Evolutionary conservation across 2,888 invertebrate genomes (phyloP), one percentile per base, ranked within the genome.

Genomic region (Drosophila koepferae): DNA sequence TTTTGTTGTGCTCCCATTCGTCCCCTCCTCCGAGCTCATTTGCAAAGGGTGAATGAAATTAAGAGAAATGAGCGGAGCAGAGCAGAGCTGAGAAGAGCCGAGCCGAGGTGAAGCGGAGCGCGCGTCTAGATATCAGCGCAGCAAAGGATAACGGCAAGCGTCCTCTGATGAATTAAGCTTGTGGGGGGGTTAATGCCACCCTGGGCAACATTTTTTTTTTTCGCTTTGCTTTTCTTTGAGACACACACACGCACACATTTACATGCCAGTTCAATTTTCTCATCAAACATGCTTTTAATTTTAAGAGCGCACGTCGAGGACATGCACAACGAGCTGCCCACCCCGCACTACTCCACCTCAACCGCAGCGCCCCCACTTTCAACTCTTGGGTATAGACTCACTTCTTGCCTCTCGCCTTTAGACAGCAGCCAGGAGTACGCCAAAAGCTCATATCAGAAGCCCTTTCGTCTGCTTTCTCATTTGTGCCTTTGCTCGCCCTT

Each of bases 31-130:
- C 59, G 46, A 63, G 85, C 90, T 87, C 90, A 87, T 89, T 90
- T 88, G 91, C 90, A 88, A 88, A 88, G 87, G 87, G 87, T 88
- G 87, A 88, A 90, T 84, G 90, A 87, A 89, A 85, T 89, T 87
- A 77, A 78, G 80, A 74, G 74, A 86, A 86, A 86, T 73, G 86
- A 74, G 68, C 62, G 59, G 62, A 67, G 53, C 58, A 41, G 44
- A 34, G 46, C 31, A 3, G 56, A 23, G 44, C 12, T 2, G 44
- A 44, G 18, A 18, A 1, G 43, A 38, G 38, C 38, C 7, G 34
- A 34, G 31, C 16, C 20, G 58, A 31, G n/a, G 10, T n/a, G 49
- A 5, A n/a, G 48, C 23, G 48, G 48, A 68, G 63, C 60, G 58
- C 60, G 43, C 68, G 63, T 66, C 58, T 58, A 70, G 68, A 74